Percentiles rank a stretch among this genome's conserved stretches.
Conservation (phyloP, 2,797 vertebrate species). For the Acanthurus tractus region DNA sequence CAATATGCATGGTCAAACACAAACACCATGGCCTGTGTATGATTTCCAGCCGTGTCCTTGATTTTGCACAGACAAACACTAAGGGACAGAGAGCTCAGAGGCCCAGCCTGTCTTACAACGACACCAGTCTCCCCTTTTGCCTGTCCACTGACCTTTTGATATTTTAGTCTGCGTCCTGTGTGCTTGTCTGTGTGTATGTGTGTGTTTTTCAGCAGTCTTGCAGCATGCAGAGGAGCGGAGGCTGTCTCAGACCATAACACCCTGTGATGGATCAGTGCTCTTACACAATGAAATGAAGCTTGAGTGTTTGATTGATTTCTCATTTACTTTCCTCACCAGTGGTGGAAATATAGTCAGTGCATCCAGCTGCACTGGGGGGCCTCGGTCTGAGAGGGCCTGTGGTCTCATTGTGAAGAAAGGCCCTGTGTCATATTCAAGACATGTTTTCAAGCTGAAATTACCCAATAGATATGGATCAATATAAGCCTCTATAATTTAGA, state of each 20-base stretch:
- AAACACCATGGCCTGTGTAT: slow-evolving; percentile 54
- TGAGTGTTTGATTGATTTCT: slow-evolving; percentile 76
- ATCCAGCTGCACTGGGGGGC: slow-evolving; percentile 8
- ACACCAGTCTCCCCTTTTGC: slow-evolving; percentile 62
- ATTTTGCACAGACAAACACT: slow-evolving; percentile 65
- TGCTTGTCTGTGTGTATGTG: slow-evolving; percentile 26
- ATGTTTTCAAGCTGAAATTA: slow-evolving; percentile 38
- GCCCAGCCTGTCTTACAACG: slow-evolving; percentile 56
- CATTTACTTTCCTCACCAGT: slow-evolving; percentile 66
- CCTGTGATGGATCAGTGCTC: slow-evolving; percentile 76
- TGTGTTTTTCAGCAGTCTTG: slow-evolving; percentile 31
- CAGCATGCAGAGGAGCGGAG: slow-evolving; percentile 53
- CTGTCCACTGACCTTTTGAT: slow-evolving; percentile 77
- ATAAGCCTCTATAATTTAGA: slow-evolving; percentile 23
- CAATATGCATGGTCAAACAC: slow-evolving; percentile 64
- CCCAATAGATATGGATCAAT: slow-evolving; percentile 43
- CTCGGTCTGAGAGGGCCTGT: slow-evolving; percentile 16
- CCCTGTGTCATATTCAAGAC: slow-evolving; percentile 46
- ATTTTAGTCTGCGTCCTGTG: slow-evolving; percentile 63
- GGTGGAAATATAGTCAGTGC: slow-evolving; percentile 49
- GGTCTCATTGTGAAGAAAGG: slow-evolving; percentile 38
- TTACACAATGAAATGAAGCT: slow-evolving; percentile 73
- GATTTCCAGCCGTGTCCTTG: slow-evolving; percentile 51
- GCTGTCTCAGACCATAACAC: slow-evolving; percentile 65
- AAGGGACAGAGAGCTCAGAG: slow-evolving; percentile 60